Evolutionary conservation across 92 coral and sea anemone species (phyloP), one percentile per base, ranked within the genome.

Genomic region (Porites divaricata): DNA sequence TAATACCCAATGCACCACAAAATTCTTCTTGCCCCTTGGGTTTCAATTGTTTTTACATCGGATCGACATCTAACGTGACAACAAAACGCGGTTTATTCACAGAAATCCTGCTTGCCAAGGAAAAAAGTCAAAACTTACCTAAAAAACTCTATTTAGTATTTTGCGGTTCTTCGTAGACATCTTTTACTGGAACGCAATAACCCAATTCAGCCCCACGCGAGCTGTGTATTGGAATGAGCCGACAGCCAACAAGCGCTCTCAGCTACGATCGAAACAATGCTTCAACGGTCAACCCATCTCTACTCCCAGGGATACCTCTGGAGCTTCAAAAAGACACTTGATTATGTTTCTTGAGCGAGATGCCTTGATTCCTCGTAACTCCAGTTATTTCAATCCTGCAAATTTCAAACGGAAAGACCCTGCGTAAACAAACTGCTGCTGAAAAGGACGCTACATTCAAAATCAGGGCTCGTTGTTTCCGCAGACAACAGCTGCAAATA

Each of bases 381-480:
- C 77, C 23, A 13, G 9, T n/a, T 6, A 12, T 35, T 35, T 35
- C 62, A n/a, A 54, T 49, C 77, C 77, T 35, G 45, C 25, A 11
- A 76, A 58, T 6, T 63, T 66, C 35, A 63, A 65, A 78, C 22
- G 51, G 45, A 78, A 50, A 20, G 74, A 24, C n/a, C 48, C 22
- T 25, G 2, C 50, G 63, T 78, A 67, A 78, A 52, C 23, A 22
- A 65, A 51, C 20, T 22, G 63, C 15, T 59, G 70, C 65, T 50
- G 20, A 10, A 63, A 16, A 19, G 73, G 86, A 53, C 77, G 86
- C 86, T 59, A 63, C 59, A 54, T 61, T 82, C 63, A 72, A 82
- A 82, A 82, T 72, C 74, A 28, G 79, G 59, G 67, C 78, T 66
- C 26, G 70, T 71, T 54, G 70, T 25, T 4, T 59, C 45, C 56